phyloP scores from a whole-genome alignment of 2,113 vertebrate species.

The Callorhinus ursinus region DNA sequence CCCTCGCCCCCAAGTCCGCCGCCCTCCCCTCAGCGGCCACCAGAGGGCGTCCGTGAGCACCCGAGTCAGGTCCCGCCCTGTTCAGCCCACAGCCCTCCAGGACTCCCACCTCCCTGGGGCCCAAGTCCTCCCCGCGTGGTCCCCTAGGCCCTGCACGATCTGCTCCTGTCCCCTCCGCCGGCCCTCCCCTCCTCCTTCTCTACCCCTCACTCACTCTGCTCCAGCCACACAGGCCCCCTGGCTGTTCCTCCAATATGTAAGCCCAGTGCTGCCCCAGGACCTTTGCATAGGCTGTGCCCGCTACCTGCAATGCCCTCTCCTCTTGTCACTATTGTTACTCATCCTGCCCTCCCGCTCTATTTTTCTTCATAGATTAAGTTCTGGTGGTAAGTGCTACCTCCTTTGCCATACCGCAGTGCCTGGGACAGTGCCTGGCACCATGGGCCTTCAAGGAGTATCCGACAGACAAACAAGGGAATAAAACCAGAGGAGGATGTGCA shows the following conservation, averaged over 20 bases:
- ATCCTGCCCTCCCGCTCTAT: background rate
- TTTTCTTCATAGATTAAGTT: background rate
- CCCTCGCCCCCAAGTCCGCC: no score
- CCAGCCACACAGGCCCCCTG: background rate
- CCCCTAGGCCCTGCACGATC: background rate
- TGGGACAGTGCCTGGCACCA: background rate
- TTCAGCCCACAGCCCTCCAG: background rate
- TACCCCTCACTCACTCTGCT: background rate
- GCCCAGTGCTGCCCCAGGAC: background rate
- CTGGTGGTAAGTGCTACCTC: background rate
- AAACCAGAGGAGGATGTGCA: background rate
- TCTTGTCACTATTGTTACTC: no score
- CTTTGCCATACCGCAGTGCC: fast-evolving
- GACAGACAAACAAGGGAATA: no score
- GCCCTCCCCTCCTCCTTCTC: background rate
- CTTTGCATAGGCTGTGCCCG: background rate
- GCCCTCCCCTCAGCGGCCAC: fast-evolving
- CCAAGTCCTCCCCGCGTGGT: background rate
- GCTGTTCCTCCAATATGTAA: fast-evolving
- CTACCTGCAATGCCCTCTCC: background rate
- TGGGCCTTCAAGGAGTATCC: fast-evolving
- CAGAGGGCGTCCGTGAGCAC: background rate
- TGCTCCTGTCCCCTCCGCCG: fast-evolving
- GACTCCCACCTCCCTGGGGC: background rate
- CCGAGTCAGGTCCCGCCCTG: fast-evolving